Percentiles rank a stretch among this genome's conserved stretches.
phyloP scores from a whole-genome alignment of 1,140 invertebrate genomes.

The Popillia japonica region DNA sequence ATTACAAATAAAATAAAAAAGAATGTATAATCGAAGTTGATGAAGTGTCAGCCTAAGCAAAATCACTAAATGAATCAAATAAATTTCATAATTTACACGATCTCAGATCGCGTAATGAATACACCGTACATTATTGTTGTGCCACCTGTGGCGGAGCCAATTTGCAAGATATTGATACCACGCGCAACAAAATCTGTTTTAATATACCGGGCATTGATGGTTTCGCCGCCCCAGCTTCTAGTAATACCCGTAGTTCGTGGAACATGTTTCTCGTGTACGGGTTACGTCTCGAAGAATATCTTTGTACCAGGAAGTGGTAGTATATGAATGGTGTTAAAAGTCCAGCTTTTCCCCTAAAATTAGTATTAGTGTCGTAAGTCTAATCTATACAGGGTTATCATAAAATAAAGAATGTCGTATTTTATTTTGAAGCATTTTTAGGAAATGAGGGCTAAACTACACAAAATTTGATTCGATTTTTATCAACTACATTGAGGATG shows the following conservation, averaged over 20 bases:
- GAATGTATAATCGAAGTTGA: background rate
- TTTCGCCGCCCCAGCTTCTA: constrained; percentile 69
- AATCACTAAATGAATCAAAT: no score
- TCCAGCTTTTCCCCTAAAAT: constrained; percentile 81
- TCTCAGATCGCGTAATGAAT: background rate
- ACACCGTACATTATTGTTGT: constrained; percentile 23
- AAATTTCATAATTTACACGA: no score
- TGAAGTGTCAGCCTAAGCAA: background rate
- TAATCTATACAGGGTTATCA: no score
- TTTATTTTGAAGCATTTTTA: no score
- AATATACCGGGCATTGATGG: constrained; percentile 70
- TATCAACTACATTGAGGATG: no score
- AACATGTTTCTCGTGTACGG: constrained; percentile 93
- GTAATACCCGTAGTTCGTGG: constrained; percentile 73
- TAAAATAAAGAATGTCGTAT: no score
- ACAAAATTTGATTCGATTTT: no score
- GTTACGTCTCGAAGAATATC: constrained; percentile 92
- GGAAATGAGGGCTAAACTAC: no score
- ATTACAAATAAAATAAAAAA: background rate
- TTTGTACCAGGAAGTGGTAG: constrained; percentile 90
- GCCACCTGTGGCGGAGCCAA: constrained; percentile 68
- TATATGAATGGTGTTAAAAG: constrained; percentile 92
- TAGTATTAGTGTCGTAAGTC: no score
- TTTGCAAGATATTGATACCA: constrained; percentile 68
- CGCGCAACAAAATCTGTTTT: constrained; percentile 62